These are phyloP conservation scores for Choristoneura rosaceana DNA, from an alignment of 2,888 invertebrate genomes.

Conservation along the genomic window DNA sequence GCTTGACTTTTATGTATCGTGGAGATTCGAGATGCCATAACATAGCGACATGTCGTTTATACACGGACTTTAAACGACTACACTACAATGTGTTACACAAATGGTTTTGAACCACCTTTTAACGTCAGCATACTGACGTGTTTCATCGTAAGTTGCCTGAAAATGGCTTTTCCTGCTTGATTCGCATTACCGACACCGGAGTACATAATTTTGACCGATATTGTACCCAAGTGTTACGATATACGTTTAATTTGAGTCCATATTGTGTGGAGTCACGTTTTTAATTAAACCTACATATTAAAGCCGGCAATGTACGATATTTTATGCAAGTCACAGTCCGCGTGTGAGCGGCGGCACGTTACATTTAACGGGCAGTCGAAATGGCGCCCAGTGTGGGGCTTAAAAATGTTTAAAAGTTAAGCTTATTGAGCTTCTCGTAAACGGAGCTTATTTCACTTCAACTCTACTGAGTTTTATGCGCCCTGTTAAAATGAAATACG, in stretches of 20 bases:
- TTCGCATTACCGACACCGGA: slow-evolving; percentile 18
- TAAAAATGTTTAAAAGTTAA: slow-evolving; percentile 42
- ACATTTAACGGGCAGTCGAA: slow-evolving; percentile 45
- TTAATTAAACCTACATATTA: slow-evolving; percentile 71
- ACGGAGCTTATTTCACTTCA: slow-evolving; percentile 38
- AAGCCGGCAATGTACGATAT: slow-evolving; percentile 57
- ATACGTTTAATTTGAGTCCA: slow-evolving; percentile 45
- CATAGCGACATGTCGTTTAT: slow-evolving; percentile 52
- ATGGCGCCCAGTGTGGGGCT: slow-evolving; percentile 58
- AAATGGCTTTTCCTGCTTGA: slow-evolving; percentile 34
- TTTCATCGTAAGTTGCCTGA: slow-evolving; percentile 29
- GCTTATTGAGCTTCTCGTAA: slow-evolving; percentile 39
- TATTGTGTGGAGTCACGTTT: slow-evolving; percentile 68
- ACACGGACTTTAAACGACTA: slow-evolving; percentile 44
- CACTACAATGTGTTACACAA: slow-evolving; percentile 41
- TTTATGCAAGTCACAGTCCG: slow-evolving; percentile 64
- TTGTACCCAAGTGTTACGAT: slow-evolving; percentile 36
- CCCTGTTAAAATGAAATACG: slow-evolving; percentile 35
- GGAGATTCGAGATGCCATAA: slow-evolving; percentile 58
- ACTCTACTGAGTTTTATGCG: slow-evolving; percentile 31
- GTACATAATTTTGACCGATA: slow-evolving; percentile 42
- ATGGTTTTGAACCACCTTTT: slow-evolving; percentile 16
- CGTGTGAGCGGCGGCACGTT: slow-evolving; percentile 61
- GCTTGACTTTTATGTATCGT: slow-evolving; percentile 57
- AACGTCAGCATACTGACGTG: slow-evolving; percentile 16